Evolutionary conservation across 2,888 invertebrate species (phyloP).

Genomic region (Rhamphomyia laevipes): DNA sequence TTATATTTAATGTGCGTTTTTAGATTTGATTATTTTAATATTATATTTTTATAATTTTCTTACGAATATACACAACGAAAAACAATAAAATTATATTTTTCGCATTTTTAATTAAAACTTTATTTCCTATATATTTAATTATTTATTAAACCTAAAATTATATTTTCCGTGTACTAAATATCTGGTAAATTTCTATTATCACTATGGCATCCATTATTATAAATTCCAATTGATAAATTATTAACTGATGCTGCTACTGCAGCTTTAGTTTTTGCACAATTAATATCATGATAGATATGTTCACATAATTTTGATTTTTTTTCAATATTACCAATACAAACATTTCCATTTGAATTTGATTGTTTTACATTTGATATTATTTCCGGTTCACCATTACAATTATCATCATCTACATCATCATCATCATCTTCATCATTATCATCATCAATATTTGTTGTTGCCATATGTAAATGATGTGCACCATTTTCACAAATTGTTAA

Average conservation of each 20-base stretch:
- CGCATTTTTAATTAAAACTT: background rate
- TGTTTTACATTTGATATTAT: slow-evolving; percentile 3
- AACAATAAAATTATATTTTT: too few relatives aligned
- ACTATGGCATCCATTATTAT: slow-evolving; percentile 8
- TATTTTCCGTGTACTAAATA: slow-evolving; percentile 37
- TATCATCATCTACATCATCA: slow-evolving; percentile 12
- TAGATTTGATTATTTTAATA: background rate
- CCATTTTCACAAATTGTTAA: slow-evolving; percentile 18
- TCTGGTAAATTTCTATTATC: slow-evolving; percentile 29
- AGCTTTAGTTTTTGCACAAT: slow-evolving; percentile 35
- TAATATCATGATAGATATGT: slow-evolving; percentile 35
- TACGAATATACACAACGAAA: too few relatives aligned
- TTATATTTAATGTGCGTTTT: background rate
- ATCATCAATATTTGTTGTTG: background rate
- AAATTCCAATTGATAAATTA: slow-evolving; percentile 1
- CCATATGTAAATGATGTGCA: background rate
- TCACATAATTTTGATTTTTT: slow-evolving; percentile 36
- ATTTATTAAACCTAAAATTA: slow-evolving; percentile 25
- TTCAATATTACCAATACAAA: slow-evolving; percentile 23
- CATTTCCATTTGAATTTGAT: slow-evolving; percentile 8
- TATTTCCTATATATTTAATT: background rate
- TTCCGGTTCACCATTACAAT: slow-evolving; percentile 10
- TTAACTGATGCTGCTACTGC: slow-evolving; percentile 12
- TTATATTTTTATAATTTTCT: too few relatives aligned
- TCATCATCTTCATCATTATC: background rate